phyloP scores from a whole-genome alignment of 2,888 invertebrate species.

The Scelioninae gen. 1 region DNA sequence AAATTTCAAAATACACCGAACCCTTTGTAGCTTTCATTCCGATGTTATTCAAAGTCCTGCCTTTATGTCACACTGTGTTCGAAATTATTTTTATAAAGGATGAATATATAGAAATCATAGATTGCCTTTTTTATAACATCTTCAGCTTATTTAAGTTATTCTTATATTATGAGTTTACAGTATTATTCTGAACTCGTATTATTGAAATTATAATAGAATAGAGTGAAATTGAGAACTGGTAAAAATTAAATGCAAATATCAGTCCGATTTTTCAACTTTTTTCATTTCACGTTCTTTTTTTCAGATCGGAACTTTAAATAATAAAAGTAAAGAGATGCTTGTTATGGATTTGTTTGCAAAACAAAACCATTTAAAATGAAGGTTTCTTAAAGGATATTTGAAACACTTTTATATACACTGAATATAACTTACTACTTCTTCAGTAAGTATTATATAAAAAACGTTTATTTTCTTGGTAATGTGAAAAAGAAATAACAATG shows the following conservation, averaged over 20 bases:
- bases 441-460: constrained; percentile 9
- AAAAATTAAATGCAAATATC: neutral
- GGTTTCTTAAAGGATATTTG: neutral
- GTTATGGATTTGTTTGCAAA: neutral
- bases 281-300: neutral
- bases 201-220: too few relatives aligned
- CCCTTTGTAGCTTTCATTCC: neutral
- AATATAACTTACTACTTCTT: neutral
- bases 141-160: too few relatives aligned
- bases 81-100: constrained; percentile 1
- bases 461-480: constrained; percentile 17
- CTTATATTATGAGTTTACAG: too few relatives aligned
- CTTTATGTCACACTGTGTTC: neutral
- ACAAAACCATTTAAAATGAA: constrained; percentile 6
- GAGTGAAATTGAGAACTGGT: too few relatives aligned
- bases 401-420: neutral
- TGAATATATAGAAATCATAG: too few relatives aligned
- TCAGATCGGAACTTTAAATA: neutral
- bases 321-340: neutral
- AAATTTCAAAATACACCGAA: neutral
- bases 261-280: neutral
- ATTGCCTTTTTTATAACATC: too few relatives aligned
- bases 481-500: constrained; percentile 19
- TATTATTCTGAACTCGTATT: too few relatives aligned
- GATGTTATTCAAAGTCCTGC: neutral